Evolutionary conservation across 2,888 invertebrate genomes (phyloP).

Genomic region (Dryobotodes eremita): DNA sequence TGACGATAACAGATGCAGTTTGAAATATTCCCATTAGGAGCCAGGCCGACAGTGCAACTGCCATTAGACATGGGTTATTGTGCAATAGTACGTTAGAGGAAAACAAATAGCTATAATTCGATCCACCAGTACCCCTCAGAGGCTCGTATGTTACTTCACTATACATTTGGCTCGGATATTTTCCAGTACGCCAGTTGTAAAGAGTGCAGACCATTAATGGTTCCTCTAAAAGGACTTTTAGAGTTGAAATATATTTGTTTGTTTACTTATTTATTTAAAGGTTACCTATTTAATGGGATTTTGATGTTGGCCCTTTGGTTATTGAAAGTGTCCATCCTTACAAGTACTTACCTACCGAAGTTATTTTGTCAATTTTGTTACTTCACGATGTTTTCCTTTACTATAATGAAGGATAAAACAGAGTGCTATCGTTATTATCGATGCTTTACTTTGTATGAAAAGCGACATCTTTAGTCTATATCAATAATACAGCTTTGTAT

Average conservation of each 20-base stretch:
- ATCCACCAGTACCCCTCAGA: conserved; percentile 78
- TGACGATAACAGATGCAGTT: conserved; percentile 60
- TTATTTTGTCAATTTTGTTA: background rate
- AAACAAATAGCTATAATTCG: conserved; percentile 85
- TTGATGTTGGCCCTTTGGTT: background rate
- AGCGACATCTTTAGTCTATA: background rate
- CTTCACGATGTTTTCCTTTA: too few species aligned
- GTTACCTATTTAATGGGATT: background rate
- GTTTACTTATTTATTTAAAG: conserved; percentile 11
- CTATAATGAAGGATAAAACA: background rate
- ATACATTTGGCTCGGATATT: conserved; percentile 59
- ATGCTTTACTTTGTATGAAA: background rate
- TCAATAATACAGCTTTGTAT: too few species aligned
- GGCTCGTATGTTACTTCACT: conserved; percentile 73
- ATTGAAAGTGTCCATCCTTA: background rate
- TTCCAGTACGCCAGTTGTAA: conserved; percentile 71
- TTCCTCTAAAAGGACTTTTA: conserved; percentile 61
- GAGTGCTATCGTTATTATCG: background rate
- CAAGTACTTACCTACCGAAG: background rate
- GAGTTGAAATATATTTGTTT: conserved; percentile 46
- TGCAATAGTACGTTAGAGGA: conserved; percentile 69
- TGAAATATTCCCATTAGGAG: conserved; percentile 60
- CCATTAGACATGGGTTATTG: conserved; percentile 75
- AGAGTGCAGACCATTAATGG: conserved; percentile 72
- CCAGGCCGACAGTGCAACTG: conserved; percentile 52